phyloP scores from a whole-genome alignment of 2,797 vertebrate genomes.

The Anomalospiza imberbis region DNA sequence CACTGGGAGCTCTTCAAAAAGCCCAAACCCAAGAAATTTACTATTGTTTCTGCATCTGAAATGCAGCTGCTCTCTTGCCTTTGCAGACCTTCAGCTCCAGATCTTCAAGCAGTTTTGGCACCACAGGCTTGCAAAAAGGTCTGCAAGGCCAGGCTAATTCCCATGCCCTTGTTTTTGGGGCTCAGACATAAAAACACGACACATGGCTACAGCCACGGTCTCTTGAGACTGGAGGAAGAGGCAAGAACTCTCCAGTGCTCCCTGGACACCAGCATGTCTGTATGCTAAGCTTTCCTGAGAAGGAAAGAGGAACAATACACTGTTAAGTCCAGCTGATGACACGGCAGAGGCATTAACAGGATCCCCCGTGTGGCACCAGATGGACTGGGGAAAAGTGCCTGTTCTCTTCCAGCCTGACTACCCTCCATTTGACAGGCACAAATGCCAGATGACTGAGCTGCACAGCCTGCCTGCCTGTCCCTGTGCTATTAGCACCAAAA shows the following conservation, averaged over 20 bases:
- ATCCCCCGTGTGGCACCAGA: background rate
- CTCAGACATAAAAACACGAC: background rate
- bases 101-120: background rate
- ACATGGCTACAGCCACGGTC: accelerated
- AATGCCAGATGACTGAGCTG: background rate
- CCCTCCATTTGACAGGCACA: background rate
- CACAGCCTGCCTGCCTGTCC: background rate
- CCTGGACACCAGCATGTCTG: background rate
- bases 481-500: background rate
- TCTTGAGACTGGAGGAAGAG: background rate
- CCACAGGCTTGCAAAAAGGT: background rate
- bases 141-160: background rate
- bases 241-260: background rate
- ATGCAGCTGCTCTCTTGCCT: background rate
- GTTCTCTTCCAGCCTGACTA: background rate
- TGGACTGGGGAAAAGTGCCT: background rate
- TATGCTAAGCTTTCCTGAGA: background rate
- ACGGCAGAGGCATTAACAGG: background rate
- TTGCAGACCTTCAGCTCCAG: background rate
- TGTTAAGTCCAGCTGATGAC: background rate
- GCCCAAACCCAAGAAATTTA: background rate
- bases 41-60: background rate
- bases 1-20: background rate
- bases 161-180: background rate
- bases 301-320: background rate